Evolutionary conservation across 2,888 invertebrate genomes (phyloP), one percentile per base, ranked within the genome.

Genomic region (Thecophora atra): DNA sequence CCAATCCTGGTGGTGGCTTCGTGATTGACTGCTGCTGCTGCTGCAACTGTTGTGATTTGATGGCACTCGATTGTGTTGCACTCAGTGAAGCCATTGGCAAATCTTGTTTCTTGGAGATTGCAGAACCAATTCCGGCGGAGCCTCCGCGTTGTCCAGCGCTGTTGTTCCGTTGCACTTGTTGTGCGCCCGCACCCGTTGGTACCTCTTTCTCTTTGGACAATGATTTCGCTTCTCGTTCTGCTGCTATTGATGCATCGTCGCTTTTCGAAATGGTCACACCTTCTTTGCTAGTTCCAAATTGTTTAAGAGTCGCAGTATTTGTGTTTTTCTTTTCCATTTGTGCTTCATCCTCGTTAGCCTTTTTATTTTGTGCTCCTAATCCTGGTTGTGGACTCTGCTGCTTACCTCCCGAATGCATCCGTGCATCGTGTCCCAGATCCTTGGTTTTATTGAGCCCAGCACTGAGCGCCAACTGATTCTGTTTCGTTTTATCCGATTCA

Each of bases 401-500:
- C 54, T 83, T 80, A 26, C 52, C n/a, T 17, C 30, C 30, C 24
- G n/a, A 21, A 73, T 58, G 71, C 15, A 17, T 62, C 65, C 77
- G 78, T 52, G n/a, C n/a, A n/a, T 81, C 80, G 26, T 80, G 70
- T 7, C 70, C 73, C 51, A 66, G 66, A 8, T 78, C 79, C 63
- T 80, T 84, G 67, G 79, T 74, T 72, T 84, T 83, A 58, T 81
- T 79, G 47, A 92, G 89, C n/a, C 92, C 92, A 47, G 91, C 91
- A 54, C 91, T 89, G 21, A 92, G 88, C 1, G 91, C 89, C 81
- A 92, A 90, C 81, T 91, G 91, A 80, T 90, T 91, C 63, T 89
- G 88, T 79, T 91, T 92, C 3, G 88, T 89, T 83, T 91, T 92
- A 78, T 93, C 93, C 75, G 91, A 90, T 56, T 85, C 83, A 58